Evolutionary conservation across 2,888 invertebrate species (phyloP).

Genomic region (Drosophila prolongata): DNA sequence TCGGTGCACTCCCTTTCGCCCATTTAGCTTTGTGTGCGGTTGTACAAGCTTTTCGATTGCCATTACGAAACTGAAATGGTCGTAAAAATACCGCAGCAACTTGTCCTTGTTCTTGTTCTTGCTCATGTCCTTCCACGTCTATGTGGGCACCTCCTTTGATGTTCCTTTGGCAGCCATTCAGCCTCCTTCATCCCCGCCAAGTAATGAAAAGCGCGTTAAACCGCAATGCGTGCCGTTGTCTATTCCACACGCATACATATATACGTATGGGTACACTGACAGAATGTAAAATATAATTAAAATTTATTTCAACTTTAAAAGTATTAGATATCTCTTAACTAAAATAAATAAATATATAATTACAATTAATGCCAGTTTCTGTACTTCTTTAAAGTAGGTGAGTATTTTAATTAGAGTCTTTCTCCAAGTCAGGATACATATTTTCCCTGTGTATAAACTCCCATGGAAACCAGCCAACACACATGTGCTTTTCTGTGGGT

Average conservation of each 20-base stretch:
- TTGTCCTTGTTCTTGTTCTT: conserved; percentile 36
- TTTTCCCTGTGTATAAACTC: neutral
- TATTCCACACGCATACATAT: conserved; percentile 14
- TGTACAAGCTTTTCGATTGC: conserved; percentile 48
- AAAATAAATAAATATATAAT: no score
- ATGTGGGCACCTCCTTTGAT: conserved; percentile 27
- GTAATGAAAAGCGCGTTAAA: conserved; percentile 57
- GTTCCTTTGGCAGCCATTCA: conserved; percentile 47
- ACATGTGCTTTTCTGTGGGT: conserved; percentile 4
- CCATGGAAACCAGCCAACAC: neutral
- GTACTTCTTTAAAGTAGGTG: no score
- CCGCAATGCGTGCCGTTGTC: conserved; percentile 52
- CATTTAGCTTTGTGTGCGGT: conserved; percentile 1
- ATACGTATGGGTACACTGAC: neutral
- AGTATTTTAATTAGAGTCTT: no score
- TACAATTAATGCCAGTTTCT: no score
- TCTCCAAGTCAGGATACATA: no score
- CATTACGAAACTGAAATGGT: conserved; percentile 55
- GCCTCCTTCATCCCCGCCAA: conserved; percentile 10
- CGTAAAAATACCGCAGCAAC: conserved; percentile 57
- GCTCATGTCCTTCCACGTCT: conserved; percentile 10
- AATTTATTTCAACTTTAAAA: no score
- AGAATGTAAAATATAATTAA: neutral
- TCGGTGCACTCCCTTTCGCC: conserved; percentile 30
- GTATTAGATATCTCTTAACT: no score